Conservation (phyloP, 92 coral and sea anemone genomes). For the Zoanthus gigantus region DNA sequence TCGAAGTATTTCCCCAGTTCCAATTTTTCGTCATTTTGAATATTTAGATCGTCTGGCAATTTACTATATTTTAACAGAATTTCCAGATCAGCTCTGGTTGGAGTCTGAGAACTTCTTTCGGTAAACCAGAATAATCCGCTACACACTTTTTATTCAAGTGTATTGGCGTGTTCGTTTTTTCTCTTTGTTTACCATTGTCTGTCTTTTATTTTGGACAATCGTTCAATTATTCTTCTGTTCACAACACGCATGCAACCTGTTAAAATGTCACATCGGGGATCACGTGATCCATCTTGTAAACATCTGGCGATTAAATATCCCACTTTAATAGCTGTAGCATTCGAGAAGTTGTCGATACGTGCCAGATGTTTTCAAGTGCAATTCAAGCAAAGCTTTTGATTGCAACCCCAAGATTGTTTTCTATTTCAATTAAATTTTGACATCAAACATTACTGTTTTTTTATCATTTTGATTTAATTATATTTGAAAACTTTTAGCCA, state of each 20-base stretch:
- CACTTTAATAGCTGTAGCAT: neutral
- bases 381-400: neutral
- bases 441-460: neutral
- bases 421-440: neutral
- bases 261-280: neutral
- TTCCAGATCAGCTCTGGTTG: neutral
- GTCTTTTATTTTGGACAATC: slow-evolving; percentile 15
- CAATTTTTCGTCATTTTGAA: neutral
- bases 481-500: no score
- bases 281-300: slow-evolving; percentile 29
- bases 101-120: neutral
- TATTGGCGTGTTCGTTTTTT: neutral
- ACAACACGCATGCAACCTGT: slow-evolving; percentile 16
- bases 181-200: slow-evolving; percentile 1
- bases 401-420: neutral
- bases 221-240: neutral
- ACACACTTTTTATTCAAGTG: neutral
- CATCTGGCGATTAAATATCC: neutral
- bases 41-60: no score
- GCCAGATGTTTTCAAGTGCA: neutral
- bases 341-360: neutral
- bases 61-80: neutral
- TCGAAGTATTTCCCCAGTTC: neutral
- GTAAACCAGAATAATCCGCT: slow-evolving; percentile 3
- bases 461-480: neutral